Percentiles rank a stretch among this genome's conserved stretches.
Conservation (phyloP, 2,888 invertebrate genomes). For the Tenthredo distinguenda region DNA sequence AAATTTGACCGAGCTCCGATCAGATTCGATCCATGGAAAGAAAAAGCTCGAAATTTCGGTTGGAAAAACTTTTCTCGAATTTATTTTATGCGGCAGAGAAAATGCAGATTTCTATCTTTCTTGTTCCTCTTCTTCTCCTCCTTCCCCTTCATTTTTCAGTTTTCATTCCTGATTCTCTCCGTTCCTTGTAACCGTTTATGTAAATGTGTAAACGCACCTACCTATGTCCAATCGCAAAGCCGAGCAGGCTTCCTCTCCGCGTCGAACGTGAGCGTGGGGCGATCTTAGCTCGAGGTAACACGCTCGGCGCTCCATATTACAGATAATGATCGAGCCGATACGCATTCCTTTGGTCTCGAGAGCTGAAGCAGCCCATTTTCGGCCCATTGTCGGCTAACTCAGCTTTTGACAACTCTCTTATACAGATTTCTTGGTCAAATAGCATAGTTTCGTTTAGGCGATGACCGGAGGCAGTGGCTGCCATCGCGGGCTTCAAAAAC, state of each 20-base stretch:
- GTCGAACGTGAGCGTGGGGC: conserved; percentile 4
- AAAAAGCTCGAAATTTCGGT: too few species aligned
- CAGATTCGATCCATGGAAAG: too few species aligned
- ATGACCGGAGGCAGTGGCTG: conserved; percentile 9
- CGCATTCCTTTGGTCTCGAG: conserved; percentile 51
- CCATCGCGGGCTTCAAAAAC: not conserved
- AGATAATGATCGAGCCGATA: conserved; percentile 54
- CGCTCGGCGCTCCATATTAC: conserved; percentile 51
- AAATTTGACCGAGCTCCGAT: too few species aligned
- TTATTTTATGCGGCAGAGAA: not conserved
- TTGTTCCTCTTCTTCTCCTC: not conserved
- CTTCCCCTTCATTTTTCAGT: not conserved
- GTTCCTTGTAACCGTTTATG: conserved; percentile 4
- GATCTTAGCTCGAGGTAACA: conserved; percentile 42
- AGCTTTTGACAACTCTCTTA: conserved; percentile 53
- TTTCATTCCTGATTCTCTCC: not conserved
- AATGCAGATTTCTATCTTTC: not conserved
- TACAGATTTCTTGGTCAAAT: conserved; percentile 50
- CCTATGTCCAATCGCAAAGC: not conserved
- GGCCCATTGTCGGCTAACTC: conserved; percentile 48
- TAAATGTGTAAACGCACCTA: conserved; percentile 21
- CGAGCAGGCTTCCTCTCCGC: not conserved
- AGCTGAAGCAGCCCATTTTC: conserved; percentile 50
- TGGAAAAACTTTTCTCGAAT: not conserved
- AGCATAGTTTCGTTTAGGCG: conserved; percentile 8